Conservation (phyloP, 1,140 invertebrate species). For the Papilio dardanus region DNA sequence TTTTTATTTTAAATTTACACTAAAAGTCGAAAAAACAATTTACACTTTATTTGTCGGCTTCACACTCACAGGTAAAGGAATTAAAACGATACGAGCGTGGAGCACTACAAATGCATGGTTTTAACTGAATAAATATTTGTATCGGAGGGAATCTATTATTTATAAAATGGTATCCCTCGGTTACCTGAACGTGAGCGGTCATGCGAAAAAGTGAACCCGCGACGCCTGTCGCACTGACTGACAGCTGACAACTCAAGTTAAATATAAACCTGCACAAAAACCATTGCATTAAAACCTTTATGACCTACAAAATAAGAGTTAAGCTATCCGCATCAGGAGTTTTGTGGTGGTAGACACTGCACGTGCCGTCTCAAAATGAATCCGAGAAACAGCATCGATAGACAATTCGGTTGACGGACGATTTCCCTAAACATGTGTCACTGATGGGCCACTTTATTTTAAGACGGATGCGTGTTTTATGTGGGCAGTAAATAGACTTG, state of each 20-base stretch:
- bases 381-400: slow-evolving; percentile 6
- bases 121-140: slow-evolving; percentile 26
- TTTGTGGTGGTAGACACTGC: slow-evolving; percentile 1
- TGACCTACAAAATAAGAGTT: not conserved
- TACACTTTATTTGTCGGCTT: slow-evolving; percentile 20
- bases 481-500: slow-evolving; percentile 26
- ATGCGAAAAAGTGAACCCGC: slow-evolving; percentile 68
- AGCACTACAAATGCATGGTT: not conserved
- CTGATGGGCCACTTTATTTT: slow-evolving; percentile 24
- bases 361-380: slow-evolving; percentile 24
- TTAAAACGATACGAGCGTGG: slow-evolving; percentile 9
- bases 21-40: slow-evolving; percentile 25
- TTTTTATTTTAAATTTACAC: slow-evolving; percentile 25
- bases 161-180: slow-evolving; percentile 50
- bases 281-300: not conserved
- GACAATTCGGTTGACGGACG: slow-evolving; percentile 24
- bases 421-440: slow-evolving; percentile 29
- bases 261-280: slow-evolving; percentile 43
- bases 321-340: no score
- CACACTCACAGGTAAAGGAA: slow-evolving; percentile 15
- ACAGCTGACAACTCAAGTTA: slow-evolving; percentile 60
- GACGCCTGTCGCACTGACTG: slow-evolving; percentile 65
- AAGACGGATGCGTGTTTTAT: slow-evolving; percentile 28
- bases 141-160: slow-evolving; percentile 50
- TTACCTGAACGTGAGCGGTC: slow-evolving; percentile 62